Conservation (phyloP, 2,113 vertebrate genomes). For the human (Homo sapiens) region GRCh38 chr15:65579501-65580000, state of each 20-base stretch:
- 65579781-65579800: neutral
- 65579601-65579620: constrained; percentile 97
- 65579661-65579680: constrained; percentile 71
- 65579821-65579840: neutral
- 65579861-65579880: neutral
- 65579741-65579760: neutral
- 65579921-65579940: neutral
- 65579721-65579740: neutral
- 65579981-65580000: neutral
- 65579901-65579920: neutral
- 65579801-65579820: neutral
- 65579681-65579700: neutral
- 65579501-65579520: constrained; percentile 95
- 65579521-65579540: constrained; percentile 96
- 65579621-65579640: constrained; percentile 96
- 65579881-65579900: too few species aligned
- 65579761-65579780: neutral
- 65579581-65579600: constrained; percentile 95
- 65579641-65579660: constrained; percentile 97
- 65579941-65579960: neutral
- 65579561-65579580: constrained; percentile 95
- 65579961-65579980: neutral
- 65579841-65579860: neutral
- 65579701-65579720: neutral
- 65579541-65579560: constrained; percentile 97